Conservation (phyloP, 1,140 invertebrate genomes). For the Drosophila tristis region DNA sequence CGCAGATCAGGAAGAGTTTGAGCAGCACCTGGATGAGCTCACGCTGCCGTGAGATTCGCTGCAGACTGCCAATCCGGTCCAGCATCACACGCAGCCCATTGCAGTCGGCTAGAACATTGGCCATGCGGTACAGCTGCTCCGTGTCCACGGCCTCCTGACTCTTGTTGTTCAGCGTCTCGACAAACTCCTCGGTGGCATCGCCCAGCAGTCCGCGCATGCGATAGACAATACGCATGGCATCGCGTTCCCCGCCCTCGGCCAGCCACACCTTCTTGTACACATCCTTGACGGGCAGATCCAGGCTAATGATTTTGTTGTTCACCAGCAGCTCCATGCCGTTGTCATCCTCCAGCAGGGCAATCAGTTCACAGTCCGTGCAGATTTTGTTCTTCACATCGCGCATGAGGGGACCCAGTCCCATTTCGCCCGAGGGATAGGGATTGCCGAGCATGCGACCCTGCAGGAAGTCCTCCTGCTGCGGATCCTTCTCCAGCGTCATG, state of each 20-base stretch:
- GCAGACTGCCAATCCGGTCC: conserved; percentile 87
- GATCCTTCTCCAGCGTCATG: conserved; percentile 98
- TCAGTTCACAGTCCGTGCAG: conserved; percentile 98
- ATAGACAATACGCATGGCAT: conserved; percentile 99
- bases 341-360: conserved; percentile 98
- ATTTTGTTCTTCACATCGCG: conserved; percentile 99
- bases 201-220: conserved; percentile 98
- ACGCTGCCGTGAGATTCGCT: conserved; percentile 89
- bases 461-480: conserved; percentile 99
- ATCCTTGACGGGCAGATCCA: conserved; percentile 98
- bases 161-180: conserved; percentile 95
- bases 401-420: conserved; percentile 98
- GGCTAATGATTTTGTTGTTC: conserved; percentile 98
- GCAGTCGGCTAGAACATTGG: conserved; percentile 90
- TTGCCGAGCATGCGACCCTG: conserved; percentile 99
- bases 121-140: conserved; percentile 94
- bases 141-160: conserved; percentile 96
- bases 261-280: conserved; percentile 95
- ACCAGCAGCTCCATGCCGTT: conserved; percentile 99
- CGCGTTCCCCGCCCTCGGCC: conserved; percentile 92
- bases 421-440: conserved; percentile 97
- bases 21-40: conserved; percentile 93
- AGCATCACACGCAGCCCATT: conserved; percentile 94
- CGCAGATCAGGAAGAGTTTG: conserved; percentile 93
- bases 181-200: conserved; percentile 99